Evolutionary conservation across 2,888 invertebrate genomes (phyloP).

Genomic region (Drosophila prolongata): DNA sequence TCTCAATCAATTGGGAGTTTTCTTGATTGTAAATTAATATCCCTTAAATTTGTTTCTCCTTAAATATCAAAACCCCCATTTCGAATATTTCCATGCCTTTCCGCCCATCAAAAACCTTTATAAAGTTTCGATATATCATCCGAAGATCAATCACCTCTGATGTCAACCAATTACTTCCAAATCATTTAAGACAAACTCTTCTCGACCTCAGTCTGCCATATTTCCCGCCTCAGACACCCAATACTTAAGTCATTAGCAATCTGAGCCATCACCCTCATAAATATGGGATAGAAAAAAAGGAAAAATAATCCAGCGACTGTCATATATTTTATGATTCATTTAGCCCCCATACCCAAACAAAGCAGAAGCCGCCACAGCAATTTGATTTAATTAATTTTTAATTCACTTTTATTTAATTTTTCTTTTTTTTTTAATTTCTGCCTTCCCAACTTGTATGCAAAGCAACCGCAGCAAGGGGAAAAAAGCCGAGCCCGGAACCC

Average conservation of each 20-base stretch:
- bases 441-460: constrained; percentile 60
- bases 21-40: no score
- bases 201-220: no score
- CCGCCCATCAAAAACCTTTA: not conserved
- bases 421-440: constrained; percentile 25
- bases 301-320: constrained; percentile 43
- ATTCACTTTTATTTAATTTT: constrained; percentile 72
- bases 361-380: constrained; percentile 51
- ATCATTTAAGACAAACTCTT: constrained; percentile 55
- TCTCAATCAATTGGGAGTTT: not conserved
- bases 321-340: constrained; percentile 65
- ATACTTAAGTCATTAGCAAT: constrained; percentile 60
- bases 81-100: not conserved
- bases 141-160: constrained; percentile 43
- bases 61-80: not conserved
- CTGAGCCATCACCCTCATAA: constrained; percentile 55
- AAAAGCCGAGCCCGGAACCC: constrained; percentile 42
- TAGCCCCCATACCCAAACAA: constrained; percentile 53
- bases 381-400: constrained; percentile 76
- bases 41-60: no score
- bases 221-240: constrained; percentile 7
- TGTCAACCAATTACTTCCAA: constrained; percentile 58
- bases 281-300: constrained; percentile 19
- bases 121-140: constrained; percentile 23
- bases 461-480: constrained; percentile 37